Conservation (phyloP, 2,888 invertebrate genomes). For the Nebria salina region DNA sequence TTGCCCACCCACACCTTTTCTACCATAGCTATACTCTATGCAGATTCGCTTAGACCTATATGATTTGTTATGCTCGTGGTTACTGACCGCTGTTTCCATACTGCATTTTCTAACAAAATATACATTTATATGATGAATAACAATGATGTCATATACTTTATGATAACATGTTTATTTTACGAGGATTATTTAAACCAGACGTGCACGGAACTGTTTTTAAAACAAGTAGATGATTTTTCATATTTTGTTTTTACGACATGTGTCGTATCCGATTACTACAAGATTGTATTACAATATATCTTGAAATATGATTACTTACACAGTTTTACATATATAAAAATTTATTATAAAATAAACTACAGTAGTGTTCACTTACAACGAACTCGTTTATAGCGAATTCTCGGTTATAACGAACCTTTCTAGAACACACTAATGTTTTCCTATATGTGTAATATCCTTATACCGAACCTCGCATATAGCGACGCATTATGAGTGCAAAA, state of each 20-base stretch:
- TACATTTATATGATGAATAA: background rate
- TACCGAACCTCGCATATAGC: too few species aligned
- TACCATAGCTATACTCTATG: background rate
- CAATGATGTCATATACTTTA: background rate
- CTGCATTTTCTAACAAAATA: background rate
- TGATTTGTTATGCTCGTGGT: background rate
- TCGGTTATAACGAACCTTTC: too few species aligned
- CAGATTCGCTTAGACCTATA: background rate
- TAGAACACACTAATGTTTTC: too few species aligned
- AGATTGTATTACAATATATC: background rate
- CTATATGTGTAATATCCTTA: too few species aligned
- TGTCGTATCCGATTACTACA: background rate
- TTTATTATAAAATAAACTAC: too few species aligned
- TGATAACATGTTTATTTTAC: background rate
- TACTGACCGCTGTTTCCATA: background rate
- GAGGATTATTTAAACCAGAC: background rate
- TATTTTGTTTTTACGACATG: background rate
- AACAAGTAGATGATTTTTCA: background rate
- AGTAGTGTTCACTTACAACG: too few species aligned
- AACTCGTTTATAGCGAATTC: too few species aligned
- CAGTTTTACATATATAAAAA: background rate
- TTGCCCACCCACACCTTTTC: constrained; percentile 10
- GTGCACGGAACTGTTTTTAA: background rate
- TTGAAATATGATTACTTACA: background rate
- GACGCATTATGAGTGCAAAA: too few species aligned